Base-by-base conservation (phyloP, 2,113 vertebrate genomes). In the Nothoprocta perdicaria region DNA sequence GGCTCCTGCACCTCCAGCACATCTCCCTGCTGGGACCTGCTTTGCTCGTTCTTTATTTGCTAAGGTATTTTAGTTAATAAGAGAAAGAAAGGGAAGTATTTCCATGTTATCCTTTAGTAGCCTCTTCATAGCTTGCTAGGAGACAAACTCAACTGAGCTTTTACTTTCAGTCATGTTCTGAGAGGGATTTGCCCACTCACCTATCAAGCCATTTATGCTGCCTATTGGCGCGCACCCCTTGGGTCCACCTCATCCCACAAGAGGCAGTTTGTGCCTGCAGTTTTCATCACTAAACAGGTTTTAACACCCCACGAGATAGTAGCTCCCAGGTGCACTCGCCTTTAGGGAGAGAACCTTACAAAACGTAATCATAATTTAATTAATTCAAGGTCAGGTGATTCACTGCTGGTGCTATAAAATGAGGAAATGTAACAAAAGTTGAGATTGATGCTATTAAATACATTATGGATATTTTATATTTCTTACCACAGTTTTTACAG, bases 401-500 rank as follows among this genome's bases (percentile, higher is more conserved):
- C 63, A 29, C 52, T 63, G 80, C 61, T 60, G 57, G 43, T 73
- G 60, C 8, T 3, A 3, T 46, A 78, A 72, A 5, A 40, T 0
- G 5, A 87, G 33, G n/a, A 57, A 57, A 73, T 11, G 60, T 46
- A 91, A 57, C 31, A 89, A 94, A 84, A 82, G 65, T 35, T 60
- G 81, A 71, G 24, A 46, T 46, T 35, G 65, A 72, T 86, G 68
- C 76, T 88, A 41, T 33, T 92, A 69, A 75, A 60, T 93, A 88
- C 40, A 65, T 88, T 95, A 89, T 27, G 67, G 87, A 92, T 93
- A 82, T 73, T 92, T 95, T 97, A 87, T 96, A 92, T 96, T 96
- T 97, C 90, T 95, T 92, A 87, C 92, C 95, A 96, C 90, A 66
- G 92, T 88, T 90, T 96, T 92, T 95, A 96, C 96, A 97, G 80